Evolutionary conservation across 1,140 invertebrate species (phyloP), one percentile per base, ranked within the genome.

Genomic region (Ceratoteleas bidentatus): DNA sequence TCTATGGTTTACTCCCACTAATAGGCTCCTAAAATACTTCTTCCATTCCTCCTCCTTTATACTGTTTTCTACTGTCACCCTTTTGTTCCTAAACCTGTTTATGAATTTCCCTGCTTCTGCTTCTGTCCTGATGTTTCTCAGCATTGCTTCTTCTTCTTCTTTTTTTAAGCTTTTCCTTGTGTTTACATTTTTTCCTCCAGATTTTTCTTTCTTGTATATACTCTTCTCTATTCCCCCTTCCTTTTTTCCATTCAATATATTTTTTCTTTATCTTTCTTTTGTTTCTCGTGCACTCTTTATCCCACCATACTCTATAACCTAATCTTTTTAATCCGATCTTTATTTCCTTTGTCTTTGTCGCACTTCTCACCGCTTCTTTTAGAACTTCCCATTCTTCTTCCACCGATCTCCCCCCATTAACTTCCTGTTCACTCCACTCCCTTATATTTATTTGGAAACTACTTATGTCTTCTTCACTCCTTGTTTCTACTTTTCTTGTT

Each of bases 41-140:
- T 10, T 52, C 24, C 50, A 52, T 32, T 52, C 50, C 33, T 11
- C 16, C 33, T 52, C 10, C 11, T 8, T 9, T 32, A 10, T 4
- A 0, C 33, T 11, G 8, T 5, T 52, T 52, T 11, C 24, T 11
- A 2, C 3, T 15, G 5, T 14, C 16, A 5, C 14, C 13, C 16
- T 50, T 50, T 52, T 52, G n/a, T n/a, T 52, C 33, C 50, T 52
- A 10, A 32, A 32, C 33, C 11, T 52, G 11, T 52, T 52, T 3
- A 52, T 1, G 8, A 52, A 24, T 10, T 52, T 52, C 50, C 50
- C 24, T 7, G 11, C 16, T 6, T 52, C 4, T 2, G 15, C 33
- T 52, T 52, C 50, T 1, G 2, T 8, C 24, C 33, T 32, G 2
- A 32, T 52, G 16, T 11, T 52, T 52, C 16, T 52, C 50, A 52